Conservation (phyloP, 2,113 vertebrate species). For the Alethe castanea region DNA sequence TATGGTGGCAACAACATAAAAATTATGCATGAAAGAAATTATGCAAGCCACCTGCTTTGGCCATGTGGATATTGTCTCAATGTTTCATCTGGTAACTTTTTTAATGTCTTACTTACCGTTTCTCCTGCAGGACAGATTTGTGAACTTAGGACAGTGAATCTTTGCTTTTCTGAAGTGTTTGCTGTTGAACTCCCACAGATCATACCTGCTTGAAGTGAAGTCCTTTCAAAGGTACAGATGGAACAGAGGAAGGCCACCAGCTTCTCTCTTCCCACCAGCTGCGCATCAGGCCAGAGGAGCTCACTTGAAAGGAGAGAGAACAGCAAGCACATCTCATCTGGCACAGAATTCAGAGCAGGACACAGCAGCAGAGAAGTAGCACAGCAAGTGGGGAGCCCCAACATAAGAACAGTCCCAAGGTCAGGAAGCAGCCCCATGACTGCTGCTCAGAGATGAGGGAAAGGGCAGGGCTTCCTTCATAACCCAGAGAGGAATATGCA, state of each 20-base stretch:
- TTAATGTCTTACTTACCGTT: background rate
- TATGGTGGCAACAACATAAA: background rate
- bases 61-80: background rate
- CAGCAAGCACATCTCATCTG: slow-evolving; percentile 6
- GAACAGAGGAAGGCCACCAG: background rate
- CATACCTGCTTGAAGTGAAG: background rate
- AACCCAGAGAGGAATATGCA: background rate
- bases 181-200: background rate
- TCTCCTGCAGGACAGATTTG: background rate
- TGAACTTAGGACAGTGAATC: background rate
- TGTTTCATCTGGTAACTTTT: background rate
- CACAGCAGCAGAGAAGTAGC: background rate
- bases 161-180: background rate
- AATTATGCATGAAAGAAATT: background rate
- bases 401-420: fast-evolving
- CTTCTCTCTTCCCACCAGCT: background rate
- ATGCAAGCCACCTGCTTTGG: background rate
- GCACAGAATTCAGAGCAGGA: background rate
- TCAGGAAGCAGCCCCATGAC: background rate
- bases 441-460: background rate
- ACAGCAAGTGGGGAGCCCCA: fast-evolving
- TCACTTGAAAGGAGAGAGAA: background rate
- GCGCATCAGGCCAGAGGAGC: background rate
- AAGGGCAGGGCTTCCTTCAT: background rate
- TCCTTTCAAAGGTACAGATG: background rate